Evolutionary conservation across 2,113 vertebrate species (phyloP), one percentile per base, ranked within the genome.

Genomic region (Trichomycterus rosablanca): DNA sequence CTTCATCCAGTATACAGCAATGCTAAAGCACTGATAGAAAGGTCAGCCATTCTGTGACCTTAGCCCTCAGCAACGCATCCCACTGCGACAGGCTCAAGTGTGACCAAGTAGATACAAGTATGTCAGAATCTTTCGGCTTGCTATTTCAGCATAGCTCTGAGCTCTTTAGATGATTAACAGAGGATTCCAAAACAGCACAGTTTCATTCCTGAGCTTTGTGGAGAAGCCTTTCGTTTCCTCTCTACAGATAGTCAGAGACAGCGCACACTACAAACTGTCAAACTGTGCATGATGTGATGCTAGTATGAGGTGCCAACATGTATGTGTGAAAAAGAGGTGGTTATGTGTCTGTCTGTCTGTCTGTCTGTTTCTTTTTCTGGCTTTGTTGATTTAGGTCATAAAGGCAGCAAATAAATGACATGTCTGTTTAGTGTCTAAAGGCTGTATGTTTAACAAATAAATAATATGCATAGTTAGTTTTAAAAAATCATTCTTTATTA

Each of bases 81-180:
- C 42, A 19, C 43, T 56, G 66, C 59, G 73, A 72, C 73, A 75
- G 66, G 28, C 53, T 75, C 66, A 72, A 72, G 70, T 70, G 68
- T 32, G 57, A 73, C 48, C 45, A 48, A 50, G 18, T 20, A 70
- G 71, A 73, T 69, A 59, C 49, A 35, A 45, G 57, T 11, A n/a
- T 20, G 32, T 56, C 44, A 35, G 48, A 71, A 67, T 62, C 53
- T 73, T 44, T 56, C 39, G 57, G 40, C 70, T 42, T 63, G 56
- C 35, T 42, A 32, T 45, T 15, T 54, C 44, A 54, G 19, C 54
- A 42, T 56, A 51, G 44, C 54, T 40, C 56, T 53, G 50, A 56
- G 40, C 44, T 55, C 55, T 57, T 53, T 37, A 71, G 59, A 65
- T 53, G 69, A 68, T 51, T 58, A 40, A 52, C 23, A 46, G 61